Base-by-base conservation (phyloP, 2,113 vertebrate genomes). In the Phalacrocorax aristotelis region DNA sequence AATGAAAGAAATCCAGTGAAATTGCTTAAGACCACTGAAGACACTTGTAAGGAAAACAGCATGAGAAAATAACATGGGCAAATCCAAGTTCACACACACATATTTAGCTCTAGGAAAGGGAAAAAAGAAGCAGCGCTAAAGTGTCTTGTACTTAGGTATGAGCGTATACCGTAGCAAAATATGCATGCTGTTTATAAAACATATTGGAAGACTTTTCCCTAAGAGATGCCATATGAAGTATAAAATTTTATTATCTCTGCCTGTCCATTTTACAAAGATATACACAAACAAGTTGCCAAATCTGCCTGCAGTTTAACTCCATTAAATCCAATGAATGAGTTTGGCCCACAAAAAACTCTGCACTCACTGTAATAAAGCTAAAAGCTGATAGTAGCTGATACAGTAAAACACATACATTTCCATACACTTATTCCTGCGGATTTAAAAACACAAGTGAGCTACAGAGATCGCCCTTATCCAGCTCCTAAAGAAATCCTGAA, bases 321-420 rank as follows among this genome's bases (percentile, higher is more conserved):
- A 94, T 96, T 96, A 96, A 95, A 96, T 93, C 51, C 96, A 93
- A 55, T 70, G 84, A 97, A 95, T 90, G 78, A 64, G 84, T 80
- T 93, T 96, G 96, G 95, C 93, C 91, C 91, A 93, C 4, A 48
- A 48, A 65, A 48, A 72, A 83, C 90, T 84, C 54, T 6, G 84
- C 95, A 88, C 85, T 93, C 93, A 94, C 60, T 93, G 91, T 97
- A 96, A 80, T 97, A 97, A 97, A 97, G 95, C 83, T 91, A 94
- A 66, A 76, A 87, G 66, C 96, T 66, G 70, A 82, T 21, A 48
- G 80, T 32, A 48, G 88, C 95, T 78, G 79, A 94, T 70, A 93
- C 71, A 79, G 94, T 84, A 65, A 75, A 90, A 91, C 34, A 88
- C 46, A 69, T n/a, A 78, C 27, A 85, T 86, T 89, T 91, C 95